phyloP scores from a whole-genome alignment of 2,888 invertebrate species.

The Parnassius glacialis region DNA sequence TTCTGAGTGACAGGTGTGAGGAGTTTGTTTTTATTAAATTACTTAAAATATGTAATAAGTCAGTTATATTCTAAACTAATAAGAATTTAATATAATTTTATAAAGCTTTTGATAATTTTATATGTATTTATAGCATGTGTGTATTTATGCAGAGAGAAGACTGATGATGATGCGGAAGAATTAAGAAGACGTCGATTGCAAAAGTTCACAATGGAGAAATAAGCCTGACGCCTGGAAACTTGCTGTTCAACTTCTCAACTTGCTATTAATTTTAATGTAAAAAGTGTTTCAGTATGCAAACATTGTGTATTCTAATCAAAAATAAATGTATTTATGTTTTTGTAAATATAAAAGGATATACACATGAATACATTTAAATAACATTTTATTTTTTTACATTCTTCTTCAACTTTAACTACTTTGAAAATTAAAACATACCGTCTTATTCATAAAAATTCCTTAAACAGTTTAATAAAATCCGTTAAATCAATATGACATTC shows the following conservation, averaged over 20 bases:
- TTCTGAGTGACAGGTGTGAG: no score
- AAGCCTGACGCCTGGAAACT: constrained; percentile 49
- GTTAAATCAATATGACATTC: no score
- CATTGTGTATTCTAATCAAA: constrained; percentile 73
- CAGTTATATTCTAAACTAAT: no score
- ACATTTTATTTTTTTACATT: constrained; percentile 41
- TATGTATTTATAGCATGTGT: background rate
- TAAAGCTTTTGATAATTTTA: background rate
- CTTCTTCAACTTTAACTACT: constrained; percentile 28
- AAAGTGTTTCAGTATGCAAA: constrained; percentile 75
- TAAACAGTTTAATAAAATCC: no score
- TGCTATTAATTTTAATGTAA: constrained; percentile 71
- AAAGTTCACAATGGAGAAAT: constrained; percentile 82
- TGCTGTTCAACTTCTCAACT: constrained; percentile 61
- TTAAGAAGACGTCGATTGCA: constrained; percentile 88
- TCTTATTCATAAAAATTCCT: constrained; percentile 9
- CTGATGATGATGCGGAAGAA: constrained; percentile 82
- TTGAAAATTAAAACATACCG: constrained; percentile 20
- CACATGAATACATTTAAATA: constrained; percentile 74
- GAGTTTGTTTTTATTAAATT: no score
- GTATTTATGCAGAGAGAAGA: constrained; percentile 55
- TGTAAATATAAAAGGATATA: constrained; percentile 78
- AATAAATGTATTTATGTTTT: constrained; percentile 77
- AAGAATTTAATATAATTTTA: background rate
- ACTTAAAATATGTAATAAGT: no score